Percentiles rank a stretch among this genome's conserved stretches.
phyloP scores from a whole-genome alignment of 2,888 invertebrate species.

The Maniola hyperantus region DNA sequence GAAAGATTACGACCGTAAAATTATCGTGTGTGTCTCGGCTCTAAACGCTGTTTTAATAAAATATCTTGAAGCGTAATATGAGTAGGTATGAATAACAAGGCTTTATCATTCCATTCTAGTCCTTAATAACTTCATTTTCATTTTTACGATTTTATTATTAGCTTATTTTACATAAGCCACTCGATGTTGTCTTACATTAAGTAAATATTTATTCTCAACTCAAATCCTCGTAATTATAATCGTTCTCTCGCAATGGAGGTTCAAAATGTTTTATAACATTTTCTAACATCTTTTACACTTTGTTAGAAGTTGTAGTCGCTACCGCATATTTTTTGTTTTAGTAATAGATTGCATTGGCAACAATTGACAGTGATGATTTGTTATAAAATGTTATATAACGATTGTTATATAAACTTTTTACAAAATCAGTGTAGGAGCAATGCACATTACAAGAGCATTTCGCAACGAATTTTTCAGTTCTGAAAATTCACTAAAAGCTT shows the following conservation, averaged over 20 bases:
- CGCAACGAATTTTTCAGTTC: too few relatives aligned
- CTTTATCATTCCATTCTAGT: slow-evolving; percentile 25
- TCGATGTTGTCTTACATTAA: slow-evolving; percentile 15
- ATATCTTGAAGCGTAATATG: slow-evolving; percentile 21
- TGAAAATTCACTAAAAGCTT: too few relatives aligned
- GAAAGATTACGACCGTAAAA: too few relatives aligned
- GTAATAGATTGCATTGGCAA: too few relatives aligned
- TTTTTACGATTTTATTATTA: slow-evolving; percentile 15
- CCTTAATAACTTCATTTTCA: slow-evolving; percentile 21
- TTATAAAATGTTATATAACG: neutral
- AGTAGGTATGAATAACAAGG: neutral
- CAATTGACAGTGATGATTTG: neutral
- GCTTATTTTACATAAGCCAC: slow-evolving; percentile 20
- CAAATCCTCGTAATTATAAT: slow-evolving; percentile 62
- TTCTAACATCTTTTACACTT: too few relatives aligned
- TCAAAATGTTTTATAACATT: neutral
- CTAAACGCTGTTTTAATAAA: neutral
- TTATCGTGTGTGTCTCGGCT: neutral
- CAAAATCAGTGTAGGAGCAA: neutral
- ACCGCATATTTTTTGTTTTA: too few relatives aligned
- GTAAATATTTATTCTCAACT: slow-evolving; percentile 42
- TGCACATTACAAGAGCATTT: too few relatives aligned
- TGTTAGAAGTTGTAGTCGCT: too few relatives aligned
- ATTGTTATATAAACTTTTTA: neutral
- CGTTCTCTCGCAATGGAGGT: neutral